Conservation (phyloP, 2,113 vertebrate species). For the Arothron firmamentum region DNA sequence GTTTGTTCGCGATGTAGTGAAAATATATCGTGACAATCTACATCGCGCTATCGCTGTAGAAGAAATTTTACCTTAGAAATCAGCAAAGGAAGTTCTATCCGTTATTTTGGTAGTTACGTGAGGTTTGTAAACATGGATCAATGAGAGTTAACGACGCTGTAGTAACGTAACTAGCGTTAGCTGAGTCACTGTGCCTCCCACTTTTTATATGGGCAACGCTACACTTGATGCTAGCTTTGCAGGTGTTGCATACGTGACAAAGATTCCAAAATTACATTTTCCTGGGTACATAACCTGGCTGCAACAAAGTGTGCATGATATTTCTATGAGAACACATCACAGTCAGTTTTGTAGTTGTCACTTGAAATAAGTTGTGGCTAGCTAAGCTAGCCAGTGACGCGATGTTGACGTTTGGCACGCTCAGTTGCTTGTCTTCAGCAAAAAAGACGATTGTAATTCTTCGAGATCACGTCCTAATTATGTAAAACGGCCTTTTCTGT, state of each 20-base stretch:
- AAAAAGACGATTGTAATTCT: no score
- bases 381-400: neutral
- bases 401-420: no score
- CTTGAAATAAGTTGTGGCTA: neutral
- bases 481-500: no score
- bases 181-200: conserved; percentile 54
- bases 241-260: neutral
- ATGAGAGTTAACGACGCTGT: conserved; percentile 44
- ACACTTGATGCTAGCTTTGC: neutral
- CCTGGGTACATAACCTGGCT: neutral
- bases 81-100: neutral
- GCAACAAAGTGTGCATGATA: fast-evolving
- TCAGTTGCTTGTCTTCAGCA: no score
- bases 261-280: neutral
- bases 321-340: neutral
- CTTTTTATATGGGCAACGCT: conserved; percentile 26
- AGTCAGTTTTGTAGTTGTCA: neutral
- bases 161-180: conserved; percentile 52
- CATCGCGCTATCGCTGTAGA: neutral
- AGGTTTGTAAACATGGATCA: neutral
- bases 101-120: conserved; percentile 12
- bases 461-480: no score
- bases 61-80: neutral
- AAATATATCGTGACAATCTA: neutral
- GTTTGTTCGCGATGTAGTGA: neutral